Base-by-base conservation (phyloP, 2,888 invertebrate species). In the Acleris emargana region DNA sequence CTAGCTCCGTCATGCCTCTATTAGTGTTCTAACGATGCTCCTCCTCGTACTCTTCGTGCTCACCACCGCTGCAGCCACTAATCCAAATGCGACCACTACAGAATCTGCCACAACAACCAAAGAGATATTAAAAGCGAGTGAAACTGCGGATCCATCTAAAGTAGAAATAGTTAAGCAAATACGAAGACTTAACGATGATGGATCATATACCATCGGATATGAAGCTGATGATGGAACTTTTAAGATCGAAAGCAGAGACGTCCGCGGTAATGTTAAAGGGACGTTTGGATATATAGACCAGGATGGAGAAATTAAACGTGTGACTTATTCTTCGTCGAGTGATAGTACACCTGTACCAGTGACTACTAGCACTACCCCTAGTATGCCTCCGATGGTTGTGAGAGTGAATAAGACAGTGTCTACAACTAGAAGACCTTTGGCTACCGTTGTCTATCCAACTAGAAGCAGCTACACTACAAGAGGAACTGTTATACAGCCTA, bases 181-280 rank as follows among this genome's bases (percentile, higher is more conserved):
- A 73, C 94, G 96, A 70, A 94, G 96, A 79, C 93, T 97, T 3
- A 97, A 97, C 81, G 95, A 96, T 59, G 97, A 97, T 80, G 97
- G 97, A 32, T 96, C 96, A 0, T 97, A 97, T 78, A 96, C 97
- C 0, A 96, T 96, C 69, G 97, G 97, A 1, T 97, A 96, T 78
- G 97, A 97, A 88, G 96, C 96, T 3, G 96, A 96, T 57, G 97
- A 97, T 82, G 97, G 97, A 4, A 96, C 96, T 0, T 97, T 97
- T 84, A 97, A 97, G 91, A 96, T 97, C 66, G 97, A 97, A 87
- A 97, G 96, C 76, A 92, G 96, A 69, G 96, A 96, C 83, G 95
- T 96, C 55, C 89, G 95, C 68, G 96, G 96, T 9, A 96, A 96
- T 82, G 95, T 97, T 70, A 96, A 96, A 83, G 97, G 97, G 49